A percentile compares a stretch with the other conserved stretches of the same genome.
These are phyloP conservation scores for Nasonia longicornis DNA, from an alignment of 1,140 invertebrate species.

Conservation along the genomic window DNA sequence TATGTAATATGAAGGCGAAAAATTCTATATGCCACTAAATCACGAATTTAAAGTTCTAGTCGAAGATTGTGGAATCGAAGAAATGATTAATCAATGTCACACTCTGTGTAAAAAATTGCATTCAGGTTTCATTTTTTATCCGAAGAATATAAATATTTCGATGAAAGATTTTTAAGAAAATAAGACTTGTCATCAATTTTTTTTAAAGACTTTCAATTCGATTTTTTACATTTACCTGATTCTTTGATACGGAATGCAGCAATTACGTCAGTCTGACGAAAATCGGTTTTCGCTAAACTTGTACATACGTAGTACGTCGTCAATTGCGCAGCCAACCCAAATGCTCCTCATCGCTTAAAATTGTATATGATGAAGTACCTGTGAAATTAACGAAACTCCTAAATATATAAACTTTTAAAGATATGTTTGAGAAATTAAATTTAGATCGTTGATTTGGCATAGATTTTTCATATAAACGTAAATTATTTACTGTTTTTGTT, in stretches of 20 bases:
- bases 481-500: conserved; percentile 46
- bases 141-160: not conserved
- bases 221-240: conserved; percentile 15
- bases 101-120: not conserved
- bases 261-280: conserved; percentile 6
- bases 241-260: not conserved
- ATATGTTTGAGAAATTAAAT: conserved; percentile 39
- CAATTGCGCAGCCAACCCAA: conserved; percentile 11
- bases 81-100: not conserved
- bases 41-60: conserved; percentile 28
- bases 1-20: conserved; percentile 19
- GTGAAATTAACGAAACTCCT: conserved; percentile 31
- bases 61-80: not conserved
- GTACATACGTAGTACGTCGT: conserved; percentile 23
- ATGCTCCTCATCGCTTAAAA: conserved; percentile 35
- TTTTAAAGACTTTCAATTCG: not conserved
- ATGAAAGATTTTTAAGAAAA: conserved; percentile 1
- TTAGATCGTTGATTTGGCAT: conserved; percentile 40
- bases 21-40: not conserved
- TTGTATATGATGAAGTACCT: conserved; percentile 36
- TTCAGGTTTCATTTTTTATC: conserved; percentile 8
- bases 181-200: not conserved
- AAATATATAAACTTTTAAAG: conserved; percentile 29
- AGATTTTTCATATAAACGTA: conserved; percentile 38
- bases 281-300: conserved; percentile 9